phyloP scores from a whole-genome alignment of 2,113 vertebrate species.

The Gymnobelideus leadbeateri region DNA sequence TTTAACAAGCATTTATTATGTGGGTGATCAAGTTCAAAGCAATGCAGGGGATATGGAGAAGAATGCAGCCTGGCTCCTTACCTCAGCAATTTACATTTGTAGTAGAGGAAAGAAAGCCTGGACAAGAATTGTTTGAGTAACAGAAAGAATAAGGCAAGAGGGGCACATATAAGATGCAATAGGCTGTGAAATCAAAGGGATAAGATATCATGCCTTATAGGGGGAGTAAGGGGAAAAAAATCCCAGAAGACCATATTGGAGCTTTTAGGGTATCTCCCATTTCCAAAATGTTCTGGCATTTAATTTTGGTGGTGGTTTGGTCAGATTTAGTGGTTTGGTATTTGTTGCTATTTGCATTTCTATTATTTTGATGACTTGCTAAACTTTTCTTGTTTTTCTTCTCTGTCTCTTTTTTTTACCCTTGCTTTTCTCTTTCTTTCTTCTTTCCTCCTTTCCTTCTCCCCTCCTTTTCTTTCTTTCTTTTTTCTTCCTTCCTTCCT shows the following conservation, averaged over 20 bases:
- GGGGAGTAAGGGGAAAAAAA: background rate
- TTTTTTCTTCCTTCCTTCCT: accelerated
- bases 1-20: background rate
- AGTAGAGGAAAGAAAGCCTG: background rate
- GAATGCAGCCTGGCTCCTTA: too few relatives aligned
- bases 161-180: background rate
- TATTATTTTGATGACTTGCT: background rate
- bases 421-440: too few relatives aligned
- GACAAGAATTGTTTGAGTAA: background rate
- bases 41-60: background rate
- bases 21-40: background rate
- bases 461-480: too few relatives aligned
- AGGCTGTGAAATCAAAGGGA: background rate
- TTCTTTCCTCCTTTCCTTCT: too few relatives aligned
- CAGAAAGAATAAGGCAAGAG: background rate
- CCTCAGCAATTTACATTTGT: background rate
- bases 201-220: background rate
- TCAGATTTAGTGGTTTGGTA: background rate
- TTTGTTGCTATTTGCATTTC: background rate
- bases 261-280: background rate
- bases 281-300: background rate
- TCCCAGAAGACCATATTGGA: background rate
- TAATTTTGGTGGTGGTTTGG: background rate
- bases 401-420: background rate
- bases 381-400: background rate